A percentile compares a stretch with the other conserved stretches of the same genome.
These are phyloP conservation scores for Lysandra bellargus DNA, from an alignment of 2,888 invertebrate genomes.

Conservation along the genomic window DNA sequence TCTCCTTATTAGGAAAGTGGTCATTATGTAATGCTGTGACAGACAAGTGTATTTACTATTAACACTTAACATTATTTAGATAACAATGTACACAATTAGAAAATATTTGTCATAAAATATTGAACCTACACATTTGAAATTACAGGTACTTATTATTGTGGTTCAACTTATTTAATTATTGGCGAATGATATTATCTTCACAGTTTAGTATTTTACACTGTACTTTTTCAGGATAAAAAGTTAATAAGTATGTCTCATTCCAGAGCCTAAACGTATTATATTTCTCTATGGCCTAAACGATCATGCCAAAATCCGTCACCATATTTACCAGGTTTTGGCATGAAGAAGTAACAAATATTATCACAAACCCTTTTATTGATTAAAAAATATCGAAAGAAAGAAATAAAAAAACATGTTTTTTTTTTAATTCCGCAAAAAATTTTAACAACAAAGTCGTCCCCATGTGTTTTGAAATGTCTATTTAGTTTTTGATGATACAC, in stretches of 20 bases:
- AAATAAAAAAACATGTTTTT: background rate
- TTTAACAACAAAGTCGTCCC: background rate
- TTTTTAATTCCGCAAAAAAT: no score
- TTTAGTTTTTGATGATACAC: slow-evolving; percentile 47
- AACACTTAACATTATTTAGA: background rate
- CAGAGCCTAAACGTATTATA: no score
- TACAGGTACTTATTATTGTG: background rate
- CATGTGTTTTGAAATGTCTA: background rate
- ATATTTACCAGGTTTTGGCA: no score
- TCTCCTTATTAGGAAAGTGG: background rate
- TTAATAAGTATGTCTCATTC: no score
- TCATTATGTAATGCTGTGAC: background rate
- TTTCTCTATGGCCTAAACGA: no score
- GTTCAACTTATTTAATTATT: background rate
- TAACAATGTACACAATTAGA: background rate
- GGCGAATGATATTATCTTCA: background rate
- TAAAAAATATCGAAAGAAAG: background rate
- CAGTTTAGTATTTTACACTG: background rate
- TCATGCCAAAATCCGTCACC: no score
- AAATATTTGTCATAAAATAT: background rate
- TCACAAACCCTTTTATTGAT: no score
- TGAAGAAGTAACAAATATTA: no score
- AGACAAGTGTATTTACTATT: background rate
- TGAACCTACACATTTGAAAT: background rate
- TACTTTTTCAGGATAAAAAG: background rate